These are phyloP conservation scores for Pterocles burchelli DNA, from an alignment of 2,113 vertebrate species.

Conservation along the genomic window DNA sequence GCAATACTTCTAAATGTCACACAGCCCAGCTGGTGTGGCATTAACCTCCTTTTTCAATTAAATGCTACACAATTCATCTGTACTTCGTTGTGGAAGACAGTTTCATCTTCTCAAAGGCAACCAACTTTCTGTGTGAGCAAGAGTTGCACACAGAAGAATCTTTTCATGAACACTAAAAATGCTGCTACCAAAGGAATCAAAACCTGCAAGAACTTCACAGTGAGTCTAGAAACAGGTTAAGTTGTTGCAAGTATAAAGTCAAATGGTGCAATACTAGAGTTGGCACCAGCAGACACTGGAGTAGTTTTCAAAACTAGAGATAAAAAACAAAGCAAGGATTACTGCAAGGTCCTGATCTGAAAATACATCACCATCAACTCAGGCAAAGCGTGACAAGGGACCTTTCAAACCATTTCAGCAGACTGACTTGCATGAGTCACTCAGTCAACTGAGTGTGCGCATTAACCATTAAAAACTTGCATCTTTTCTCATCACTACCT, in stretches of 20 bases:
- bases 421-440: background rate
- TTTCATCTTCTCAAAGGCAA: background rate
- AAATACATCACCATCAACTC: background rate
- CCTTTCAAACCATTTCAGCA: background rate
- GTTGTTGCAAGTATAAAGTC: background rate
- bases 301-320: background rate
- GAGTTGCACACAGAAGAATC: background rate
- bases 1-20: background rate
- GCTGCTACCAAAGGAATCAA: background rate
- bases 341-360: background rate
- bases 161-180: background rate
- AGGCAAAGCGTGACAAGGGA: background rate
- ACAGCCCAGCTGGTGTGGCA: accelerated
- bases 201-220: background rate
- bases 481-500: background rate
- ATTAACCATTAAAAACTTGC: background rate
- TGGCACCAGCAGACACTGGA: background rate
- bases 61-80: background rate
- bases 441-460: too few species aligned
- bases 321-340: background rate
- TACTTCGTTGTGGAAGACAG: background rate
- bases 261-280: background rate
- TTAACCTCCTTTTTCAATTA: background rate
- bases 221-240: background rate
- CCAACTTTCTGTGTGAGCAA: background rate